Evolutionary conservation across 2,888 invertebrate genomes (phyloP).

Genomic region (Epistrophe eligans): DNA sequence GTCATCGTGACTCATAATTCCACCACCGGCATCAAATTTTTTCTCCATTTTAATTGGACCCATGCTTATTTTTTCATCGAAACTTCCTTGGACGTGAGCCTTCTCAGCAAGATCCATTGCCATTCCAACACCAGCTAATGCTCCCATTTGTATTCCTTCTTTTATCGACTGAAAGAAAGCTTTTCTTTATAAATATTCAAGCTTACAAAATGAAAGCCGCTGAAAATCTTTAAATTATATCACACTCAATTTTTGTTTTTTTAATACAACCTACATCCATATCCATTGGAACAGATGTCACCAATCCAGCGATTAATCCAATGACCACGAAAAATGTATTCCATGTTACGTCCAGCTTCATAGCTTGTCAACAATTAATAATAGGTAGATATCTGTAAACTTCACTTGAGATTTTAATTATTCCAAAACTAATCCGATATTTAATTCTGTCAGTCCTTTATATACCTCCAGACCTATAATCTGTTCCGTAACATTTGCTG

Average conservation of each 20-base stretch:
- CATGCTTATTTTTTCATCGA: constrained; percentile 63
- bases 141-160: constrained; percentile 15
- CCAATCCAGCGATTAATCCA: constrained; percentile 26
- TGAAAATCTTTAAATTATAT: neutral
- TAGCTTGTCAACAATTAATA: neutral
- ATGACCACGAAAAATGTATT: constrained; percentile 9
- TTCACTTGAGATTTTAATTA: constrained; percentile 5
- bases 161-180: constrained; percentile 23
- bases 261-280: constrained; percentile 31
- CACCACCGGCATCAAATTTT: no score
- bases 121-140: neutral
- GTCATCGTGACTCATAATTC: no score
- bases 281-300: constrained; percentile 25
- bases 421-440: constrained; percentile 26
- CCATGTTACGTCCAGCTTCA: constrained; percentile 23
- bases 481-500: neutral
- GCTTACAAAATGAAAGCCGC: neutral
- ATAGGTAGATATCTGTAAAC: neutral
- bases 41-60: constrained; percentile 60
- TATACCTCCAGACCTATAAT: neutral
- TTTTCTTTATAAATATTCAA: neutral
- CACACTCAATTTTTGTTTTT: no score
- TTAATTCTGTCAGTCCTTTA: neutral
- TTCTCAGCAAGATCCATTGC: constrained; percentile 24
- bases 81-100: neutral